Base-by-base conservation (phyloP, 2,797 vertebrate species). In the Anguilla megastoma region DNA sequence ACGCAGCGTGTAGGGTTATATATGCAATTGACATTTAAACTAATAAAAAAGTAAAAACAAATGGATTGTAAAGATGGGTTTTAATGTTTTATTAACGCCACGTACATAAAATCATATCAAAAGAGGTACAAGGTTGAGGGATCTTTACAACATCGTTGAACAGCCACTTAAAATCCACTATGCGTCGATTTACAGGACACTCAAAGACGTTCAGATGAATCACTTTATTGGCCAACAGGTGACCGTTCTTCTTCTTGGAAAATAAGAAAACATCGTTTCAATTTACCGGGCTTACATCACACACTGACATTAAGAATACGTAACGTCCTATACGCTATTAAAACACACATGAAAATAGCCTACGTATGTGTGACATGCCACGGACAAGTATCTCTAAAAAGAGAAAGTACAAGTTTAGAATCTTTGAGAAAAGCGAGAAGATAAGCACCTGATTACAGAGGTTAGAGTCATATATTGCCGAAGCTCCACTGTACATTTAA, bases 91-190 rank as follows among this genome's bases (percentile, higher is more conserved):
- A 96, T 96, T 97, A 95, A 94, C 94, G 93, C 90, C 95, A 97
- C 94, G 91, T 96, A 97, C 96, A 96, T 94, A 95, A 96, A 97
- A 96, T 95, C 83, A 96, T 96, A 96, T 96, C 88, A 96, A 96
- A 96, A 95, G 94, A 91, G 89, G 92, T 87, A 2, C 94, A 96
- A 94, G 90, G 79, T 82, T 89, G 54, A 27, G 85, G 21, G 60
- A 89, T 87, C 90, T 94, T 94, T 92, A 92, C 86, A 88, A 93
- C 90, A 93, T 93, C 85, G 86, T 93, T 92, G 91, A 95, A 95
- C 95, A 92, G 91, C 95, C 94, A 96, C 94, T 93, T 94, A 94
- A 91, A 95, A 94, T 74, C 92, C 93, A 96, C 95, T 93, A 93
- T 91, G 87, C 92, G 91, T 95, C 90, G 92, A 91, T 95, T 88